Base-by-base conservation (phyloP, 2,888 invertebrate genomes). In the Ennomos erosarius region DNA sequence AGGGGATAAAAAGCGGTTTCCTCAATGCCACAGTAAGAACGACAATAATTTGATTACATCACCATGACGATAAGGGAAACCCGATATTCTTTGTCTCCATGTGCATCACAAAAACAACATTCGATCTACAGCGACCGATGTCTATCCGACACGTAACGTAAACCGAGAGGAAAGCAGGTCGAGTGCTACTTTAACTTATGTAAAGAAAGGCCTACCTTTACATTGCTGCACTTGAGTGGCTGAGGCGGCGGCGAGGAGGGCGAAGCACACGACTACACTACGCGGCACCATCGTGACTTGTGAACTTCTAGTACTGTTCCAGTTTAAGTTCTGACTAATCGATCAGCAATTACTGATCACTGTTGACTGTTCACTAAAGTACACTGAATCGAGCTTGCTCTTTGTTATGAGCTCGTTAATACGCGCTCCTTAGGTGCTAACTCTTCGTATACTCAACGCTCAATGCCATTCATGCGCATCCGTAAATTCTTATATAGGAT, bases 221-320 rank as follows among this genome's bases (percentile, higher is more conserved):
- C 92, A 92, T 79, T 87, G 87, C 34, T 74, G 55, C 62, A 92
- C 89, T 38, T 84, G 67, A 8, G 86, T 85, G 64, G 88, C 86
- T 46, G 75, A 73, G 37, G 78, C 76, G 51, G 75, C 46, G 42
- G 82, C 83, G 61, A 85, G 38, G 35, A 87, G 62, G 36, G 73
- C 76, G 55, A 76, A 70, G 66, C 78, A 82, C 81, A 84, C 82
- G 71, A 88, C 73, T 69, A 75, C 75, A 71, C 85, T 75, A 49
- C 74, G 63, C 48, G 78, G 69, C 57, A 78, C 71, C 90, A 90
- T 90, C 61, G 60, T 79, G 71, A 75, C 77, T 78, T 81, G 77
- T 84, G 80, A 48, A 26, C 26, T 26, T 26, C 26, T 26, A 6
- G 16, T 16, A 16, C 16, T 16, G 16, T 3, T 26, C 3, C 26